Base-by-base conservation (phyloP, 2,888 invertebrate species). In the Mechanitis messenoides region DNA sequence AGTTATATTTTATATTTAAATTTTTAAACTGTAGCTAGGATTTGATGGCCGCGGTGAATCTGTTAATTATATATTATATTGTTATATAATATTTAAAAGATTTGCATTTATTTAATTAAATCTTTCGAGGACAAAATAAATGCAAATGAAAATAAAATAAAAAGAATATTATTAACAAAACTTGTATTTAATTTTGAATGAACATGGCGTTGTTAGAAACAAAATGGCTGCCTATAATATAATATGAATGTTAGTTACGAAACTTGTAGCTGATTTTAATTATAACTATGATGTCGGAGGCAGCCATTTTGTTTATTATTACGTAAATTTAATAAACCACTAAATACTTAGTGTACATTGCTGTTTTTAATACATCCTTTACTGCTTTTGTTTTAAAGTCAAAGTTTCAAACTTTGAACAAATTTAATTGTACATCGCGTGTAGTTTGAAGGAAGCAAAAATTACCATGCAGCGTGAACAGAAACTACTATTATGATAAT, bases 401-500 rank as follows among this genome's bases (percentile, higher is more conserved):
- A 7, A 20, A 5, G 28, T 31, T 50, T 50, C 20, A 31, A 31
- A 31, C 11, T 28, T 31, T 7, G 31, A 53, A 28, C 12, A 42
- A 20, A 4, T 28, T 7, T 53, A 11, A 47, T 46, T 33, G n/a
- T 45, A 31, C 33, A 45, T 58, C 53, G 50, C 60, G 42, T 60
- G 55, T 53, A 38, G 20, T 6, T 47, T 12, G 46, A 12, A 11
- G 38, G 53, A 58, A 55, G 35, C 53, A 54, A 31, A 38, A 62
- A 59, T 59, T 62, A 56, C 33, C 42, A 54, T 55, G 56, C 56
- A 62, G 58, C n/a, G 45, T 55, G 45, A 46, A 50, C 46, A 55
- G 53, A 60, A 55, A 60, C 45, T 59, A 33, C 59, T 57, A 62
- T 60, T 65, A 63, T 58, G 46, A 60, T 57, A 63, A 65, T 58